These are phyloP conservation scores for Pampus argenteus DNA, from an alignment of 2,797 vertebrate species.

Conservation along the genomic window DNA sequence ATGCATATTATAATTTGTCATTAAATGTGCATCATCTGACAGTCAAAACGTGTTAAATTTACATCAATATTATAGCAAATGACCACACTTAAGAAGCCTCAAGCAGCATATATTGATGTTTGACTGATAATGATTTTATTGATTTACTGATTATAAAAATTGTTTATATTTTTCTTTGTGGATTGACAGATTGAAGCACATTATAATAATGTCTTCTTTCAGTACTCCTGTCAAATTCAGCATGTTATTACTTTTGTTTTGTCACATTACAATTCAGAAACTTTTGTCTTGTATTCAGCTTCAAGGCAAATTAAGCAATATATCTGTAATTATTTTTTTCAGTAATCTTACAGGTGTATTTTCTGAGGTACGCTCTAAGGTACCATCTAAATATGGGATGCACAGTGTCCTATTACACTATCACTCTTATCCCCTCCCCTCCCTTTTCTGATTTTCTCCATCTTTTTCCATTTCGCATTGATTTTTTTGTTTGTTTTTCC, in stretches of 20 bases:
- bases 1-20: not conserved
- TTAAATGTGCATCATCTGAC: not conserved
- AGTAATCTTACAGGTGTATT: not conserved
- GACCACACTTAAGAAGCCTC: not conserved
- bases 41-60: not conserved
- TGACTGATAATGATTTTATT: not conserved
- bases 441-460: conserved; percentile 54
- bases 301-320: not conserved
- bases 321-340: conserved; percentile 12
- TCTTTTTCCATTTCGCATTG: conserved; percentile 77
- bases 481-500: conserved; percentile 90
- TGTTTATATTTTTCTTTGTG: not conserved
- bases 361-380: conserved; percentile 1
- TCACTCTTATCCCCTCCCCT: conserved; percentile 51
- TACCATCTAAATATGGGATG: conserved; percentile 3
- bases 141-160: not conserved
- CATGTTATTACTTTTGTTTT: not conserved
- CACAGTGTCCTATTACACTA: conserved; percentile 3
- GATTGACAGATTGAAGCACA: not conserved
- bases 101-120: not conserved
- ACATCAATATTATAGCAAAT: not conserved
- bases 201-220: not conserved
- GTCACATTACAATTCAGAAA: not conserved
- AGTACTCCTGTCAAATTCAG: not conserved
- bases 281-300: not conserved